Evolutionary conservation across 2,888 invertebrate genomes (phyloP).

Genomic region (Anaspis maculata): DNA sequence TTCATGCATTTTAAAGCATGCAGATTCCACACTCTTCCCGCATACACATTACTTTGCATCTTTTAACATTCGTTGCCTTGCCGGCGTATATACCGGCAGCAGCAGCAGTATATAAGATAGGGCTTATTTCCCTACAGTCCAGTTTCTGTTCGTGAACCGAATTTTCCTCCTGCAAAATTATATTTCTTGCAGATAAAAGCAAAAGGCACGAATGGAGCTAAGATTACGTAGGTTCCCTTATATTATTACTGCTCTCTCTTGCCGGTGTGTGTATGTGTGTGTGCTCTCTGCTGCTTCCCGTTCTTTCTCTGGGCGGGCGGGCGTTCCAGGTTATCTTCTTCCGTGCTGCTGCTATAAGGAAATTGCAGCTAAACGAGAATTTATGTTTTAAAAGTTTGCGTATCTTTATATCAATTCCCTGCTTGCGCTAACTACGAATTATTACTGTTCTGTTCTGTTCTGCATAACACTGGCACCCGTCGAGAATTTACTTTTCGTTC

Average conservation of each 20-base stretch:
- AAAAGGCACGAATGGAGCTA: conserved; percentile 26
- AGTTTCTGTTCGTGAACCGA: conserved; percentile 34
- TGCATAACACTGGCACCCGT: neutral
- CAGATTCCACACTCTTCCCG: conserved; percentile 37
- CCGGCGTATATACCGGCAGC: too few species aligned
- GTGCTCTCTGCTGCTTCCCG: conserved; percentile 7
- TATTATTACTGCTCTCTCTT: too few species aligned
- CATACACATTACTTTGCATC: conserved; percentile 39
- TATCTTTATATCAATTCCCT: conserved; percentile 21
- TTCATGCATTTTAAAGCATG: conserved; percentile 41
- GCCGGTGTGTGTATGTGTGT: too few species aligned
- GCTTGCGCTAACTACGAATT: neutral
- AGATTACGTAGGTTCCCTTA: conserved; percentile 27
- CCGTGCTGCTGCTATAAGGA: too few species aligned
- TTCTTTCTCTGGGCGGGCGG: conserved; percentile 16
- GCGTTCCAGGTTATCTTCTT: conserved; percentile 22
- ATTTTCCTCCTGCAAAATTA: conserved; percentile 29
- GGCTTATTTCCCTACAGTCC: conserved; percentile 39
- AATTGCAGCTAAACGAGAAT: conserved; percentile 30
- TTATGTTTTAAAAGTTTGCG: conserved; percentile 24
- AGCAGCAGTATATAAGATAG: conserved; percentile 34
- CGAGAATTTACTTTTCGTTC: too few species aligned
- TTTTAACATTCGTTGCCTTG: conserved; percentile 40
- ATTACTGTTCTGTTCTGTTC: neutral
- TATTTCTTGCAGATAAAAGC: conserved; percentile 35